Conservation (phyloP, 2,113 vertebrate species). For the Sapajus apella region DNA sequence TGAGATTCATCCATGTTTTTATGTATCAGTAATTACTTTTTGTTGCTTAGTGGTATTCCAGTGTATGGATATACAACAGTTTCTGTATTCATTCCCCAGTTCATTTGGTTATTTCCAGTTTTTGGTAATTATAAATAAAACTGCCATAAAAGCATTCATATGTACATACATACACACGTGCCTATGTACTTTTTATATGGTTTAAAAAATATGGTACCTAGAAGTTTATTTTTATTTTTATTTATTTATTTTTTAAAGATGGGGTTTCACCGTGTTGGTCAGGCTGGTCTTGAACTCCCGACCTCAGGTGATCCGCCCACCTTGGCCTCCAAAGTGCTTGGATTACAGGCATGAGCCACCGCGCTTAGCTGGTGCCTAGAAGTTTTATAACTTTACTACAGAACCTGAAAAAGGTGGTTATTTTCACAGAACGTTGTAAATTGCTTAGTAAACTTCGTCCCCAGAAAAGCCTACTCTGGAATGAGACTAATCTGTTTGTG, state of each 20-base stretch:
- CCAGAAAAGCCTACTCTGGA: background rate
- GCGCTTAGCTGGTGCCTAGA: background rate
- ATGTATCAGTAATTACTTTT: conserved; percentile 26
- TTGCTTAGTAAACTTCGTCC: conserved; percentile 15
- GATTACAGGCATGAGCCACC: too few relatives aligned
- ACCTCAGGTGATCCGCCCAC: too few relatives aligned
- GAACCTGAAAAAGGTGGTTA: background rate
- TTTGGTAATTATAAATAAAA: conserved; percentile 21
- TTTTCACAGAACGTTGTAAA: background rate
- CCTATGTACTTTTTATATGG: background rate
- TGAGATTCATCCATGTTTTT: conserved; percentile 8
- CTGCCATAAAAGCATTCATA: background rate
- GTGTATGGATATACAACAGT: background rate
- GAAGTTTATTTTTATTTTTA: background rate
- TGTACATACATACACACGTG: background rate
- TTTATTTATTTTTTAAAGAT: too few relatives aligned
- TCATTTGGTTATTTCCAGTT: conserved; percentile 8
- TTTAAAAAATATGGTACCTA: background rate
- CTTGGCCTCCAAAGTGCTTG: too few relatives aligned
- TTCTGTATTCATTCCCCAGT: background rate
- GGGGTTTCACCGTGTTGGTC: too few relatives aligned
- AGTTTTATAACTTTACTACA: background rate
- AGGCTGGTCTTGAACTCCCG: too few relatives aligned
- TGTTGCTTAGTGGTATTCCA: background rate
- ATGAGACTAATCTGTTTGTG: conserved; percentile 29